Base-by-base conservation (phyloP, 2,797 vertebrate species). In the Pogoniulus pusillus region DNA sequence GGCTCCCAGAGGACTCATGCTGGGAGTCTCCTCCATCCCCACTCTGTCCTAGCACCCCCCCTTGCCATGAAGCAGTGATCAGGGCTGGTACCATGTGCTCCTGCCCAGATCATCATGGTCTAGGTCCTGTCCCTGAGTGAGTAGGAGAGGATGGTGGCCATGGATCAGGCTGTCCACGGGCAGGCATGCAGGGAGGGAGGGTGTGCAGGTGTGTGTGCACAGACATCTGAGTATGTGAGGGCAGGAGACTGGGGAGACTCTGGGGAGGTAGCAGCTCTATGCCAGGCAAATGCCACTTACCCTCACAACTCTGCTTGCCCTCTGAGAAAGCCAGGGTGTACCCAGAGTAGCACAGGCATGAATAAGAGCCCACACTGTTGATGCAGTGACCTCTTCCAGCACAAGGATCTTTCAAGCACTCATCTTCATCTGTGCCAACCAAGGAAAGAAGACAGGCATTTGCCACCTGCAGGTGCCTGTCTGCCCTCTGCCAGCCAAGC, bases 331-430 rank as follows among this genome's bases (percentile, higher is more conserved):
- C 94, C 91, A 98, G 96, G 34, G 95, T 98, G 93, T 98, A 99
- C 57, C 99, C 99, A 3, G 97, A 97, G 95, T 98, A 97, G 97
- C 99, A 99, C 49, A 98, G 97, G 82, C 99, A 99, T 73, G 97
- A 97, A 85, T 98, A 99, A 93, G 98, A 99, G 76, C 99, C 99
- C 60, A 98, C 95, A 5, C 80, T 98, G 97, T 99, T 99, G 65
- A 98, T 82, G 63, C 99, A 99, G 89, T 66, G 98, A 30, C 98
- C 99, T 93, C 97, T 99, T 59, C 98, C 98, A 49, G 96, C 97
- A 58, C 99, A 99, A 19, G 98, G 98, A 75, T 98, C 97, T 60
- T 96, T 95, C 65, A 98, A 97, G 91, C 99, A 99, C 87, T 99
- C 99, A 5, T 99, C 98, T 82, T 98, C 96, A 96, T 99, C 99